These are phyloP conservation scores for Aphrophora alni DNA, from an alignment of 2,888 invertebrate genomes.

Conservation along the genomic window DNA sequence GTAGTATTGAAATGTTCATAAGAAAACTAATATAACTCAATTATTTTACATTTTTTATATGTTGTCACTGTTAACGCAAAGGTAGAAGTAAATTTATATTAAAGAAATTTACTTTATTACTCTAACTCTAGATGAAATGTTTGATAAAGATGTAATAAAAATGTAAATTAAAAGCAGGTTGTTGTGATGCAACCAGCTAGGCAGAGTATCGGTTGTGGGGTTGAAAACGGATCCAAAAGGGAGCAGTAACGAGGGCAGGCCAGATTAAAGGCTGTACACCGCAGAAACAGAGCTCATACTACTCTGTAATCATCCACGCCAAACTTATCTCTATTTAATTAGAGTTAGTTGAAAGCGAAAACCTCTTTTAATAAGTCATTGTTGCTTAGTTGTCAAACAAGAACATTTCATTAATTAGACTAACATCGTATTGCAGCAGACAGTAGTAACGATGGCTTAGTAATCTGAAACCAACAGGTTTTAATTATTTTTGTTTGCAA, in stretches of 20 bases:
- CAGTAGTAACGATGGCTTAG: neutral
- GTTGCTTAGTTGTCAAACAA: neutral
- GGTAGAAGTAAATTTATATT: too few relatives aligned
- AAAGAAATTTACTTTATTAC: too few relatives aligned
- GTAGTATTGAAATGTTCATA: too few relatives aligned
- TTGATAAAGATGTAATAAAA: neutral
- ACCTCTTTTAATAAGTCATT: slow-evolving; percentile 2
- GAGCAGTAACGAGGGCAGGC: neutral
- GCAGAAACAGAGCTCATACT: neutral
- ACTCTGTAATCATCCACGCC: neutral
- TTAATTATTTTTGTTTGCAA: neutral
- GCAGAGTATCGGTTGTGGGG: neutral
- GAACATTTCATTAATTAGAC: neutral
- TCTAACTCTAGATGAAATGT: too few relatives aligned
- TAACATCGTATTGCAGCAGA: neutral
- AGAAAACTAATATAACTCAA: too few relatives aligned
- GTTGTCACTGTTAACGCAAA: too few relatives aligned
- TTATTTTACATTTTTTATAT: too few relatives aligned
- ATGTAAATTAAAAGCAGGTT: neutral
- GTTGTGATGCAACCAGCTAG: neutral
- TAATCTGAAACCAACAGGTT: neutral
- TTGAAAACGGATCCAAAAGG: neutral
- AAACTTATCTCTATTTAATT: neutral
- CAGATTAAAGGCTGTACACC: neutral
- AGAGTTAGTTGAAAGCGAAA: neutral